A percentile compares a stretch with the other conserved stretches of the same genome.
These are phyloP conservation scores for Ramphastos sulfuratus DNA, from an alignment of 2,113 vertebrate species.

Conservation along the genomic window DNA sequence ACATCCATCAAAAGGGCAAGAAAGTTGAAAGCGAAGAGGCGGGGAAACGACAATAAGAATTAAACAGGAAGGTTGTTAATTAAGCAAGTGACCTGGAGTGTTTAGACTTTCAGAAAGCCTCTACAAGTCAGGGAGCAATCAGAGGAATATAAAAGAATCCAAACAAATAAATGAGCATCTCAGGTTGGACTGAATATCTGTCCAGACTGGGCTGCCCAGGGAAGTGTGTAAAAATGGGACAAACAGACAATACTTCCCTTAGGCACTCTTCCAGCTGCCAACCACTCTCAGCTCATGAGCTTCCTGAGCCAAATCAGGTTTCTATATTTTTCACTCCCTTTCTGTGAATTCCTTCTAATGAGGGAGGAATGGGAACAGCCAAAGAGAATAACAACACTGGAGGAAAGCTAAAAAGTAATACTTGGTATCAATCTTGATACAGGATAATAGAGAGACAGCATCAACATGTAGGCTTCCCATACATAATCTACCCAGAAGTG, in stretches of 20 bases:
- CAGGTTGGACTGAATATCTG: not conserved
- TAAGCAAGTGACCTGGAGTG: not conserved
- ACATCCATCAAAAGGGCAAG: not conserved
- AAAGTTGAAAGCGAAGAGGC: not conserved
- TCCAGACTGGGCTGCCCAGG: not conserved
- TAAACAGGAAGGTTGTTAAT: not conserved
- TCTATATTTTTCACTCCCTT: not conserved
- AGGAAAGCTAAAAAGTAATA: slow-evolving; percentile 18
- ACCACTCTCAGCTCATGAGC: not conserved
- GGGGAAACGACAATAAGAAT: not conserved
- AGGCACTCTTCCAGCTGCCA: slow-evolving; percentile 34
- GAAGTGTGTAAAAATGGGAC: slow-evolving; percentile 13
- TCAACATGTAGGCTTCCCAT: not conserved
- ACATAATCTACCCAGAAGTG: not conserved
- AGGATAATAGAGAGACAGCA: not conserved
- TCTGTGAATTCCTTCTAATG: slow-evolving; percentile 5
- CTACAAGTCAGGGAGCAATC: not conserved
- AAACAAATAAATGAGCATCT: not conserved
- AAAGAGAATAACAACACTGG: not conserved
- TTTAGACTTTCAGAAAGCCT: not conserved
- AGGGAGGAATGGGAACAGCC: not conserved
- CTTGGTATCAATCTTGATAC: not conserved
- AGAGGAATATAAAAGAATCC: not conserved
- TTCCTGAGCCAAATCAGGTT: slow-evolving; percentile 15
- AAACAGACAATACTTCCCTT: slow-evolving; percentile 21